Conservation (phyloP, 1,140 invertebrate genomes). For the Tribolium castaneum region DNA sequence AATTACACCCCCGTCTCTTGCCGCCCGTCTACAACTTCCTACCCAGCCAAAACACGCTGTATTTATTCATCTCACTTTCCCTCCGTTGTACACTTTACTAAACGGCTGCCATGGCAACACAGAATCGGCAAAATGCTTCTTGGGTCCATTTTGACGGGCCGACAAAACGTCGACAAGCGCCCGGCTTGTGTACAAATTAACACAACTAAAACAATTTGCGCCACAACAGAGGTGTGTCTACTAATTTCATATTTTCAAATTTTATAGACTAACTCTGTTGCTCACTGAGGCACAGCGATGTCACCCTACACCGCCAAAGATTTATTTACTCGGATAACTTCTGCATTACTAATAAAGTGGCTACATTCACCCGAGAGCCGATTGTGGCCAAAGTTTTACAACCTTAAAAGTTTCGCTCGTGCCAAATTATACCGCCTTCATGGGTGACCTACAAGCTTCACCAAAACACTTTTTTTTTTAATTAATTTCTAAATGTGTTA, state of each 20-base stretch:
- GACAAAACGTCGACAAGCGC: conserved; percentile 13
- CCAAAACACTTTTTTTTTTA: too few species aligned
- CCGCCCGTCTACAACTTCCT: conserved; percentile 37
- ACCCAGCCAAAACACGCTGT: conserved; percentile 51
- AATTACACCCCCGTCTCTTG: conserved; percentile 52
- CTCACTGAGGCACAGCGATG: too few species aligned
- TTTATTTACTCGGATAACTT: too few species aligned
- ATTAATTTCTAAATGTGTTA: too few species aligned
- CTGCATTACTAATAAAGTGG: too few species aligned
- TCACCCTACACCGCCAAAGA: too few species aligned
- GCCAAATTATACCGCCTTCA: too few species aligned
- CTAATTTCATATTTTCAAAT: neutral
- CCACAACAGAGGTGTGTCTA: neutral
- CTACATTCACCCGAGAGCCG: too few species aligned
- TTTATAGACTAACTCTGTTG: too few species aligned
- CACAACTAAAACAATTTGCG: neutral
- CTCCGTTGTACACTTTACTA: conserved; percentile 55
- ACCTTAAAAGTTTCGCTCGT: too few species aligned
- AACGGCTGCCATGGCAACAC: conserved; percentile 52
- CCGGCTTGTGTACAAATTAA: neutral
- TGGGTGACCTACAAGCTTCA: too few species aligned
- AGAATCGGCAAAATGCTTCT: conserved; percentile 43
- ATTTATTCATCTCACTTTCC: conserved; percentile 61
- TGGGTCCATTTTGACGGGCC: conserved; percentile 45
- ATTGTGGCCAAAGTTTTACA: too few species aligned